phyloP scores from a whole-genome alignment of 2,888 invertebrate genomes.

The Polydrusus pterygomalis region DNA sequence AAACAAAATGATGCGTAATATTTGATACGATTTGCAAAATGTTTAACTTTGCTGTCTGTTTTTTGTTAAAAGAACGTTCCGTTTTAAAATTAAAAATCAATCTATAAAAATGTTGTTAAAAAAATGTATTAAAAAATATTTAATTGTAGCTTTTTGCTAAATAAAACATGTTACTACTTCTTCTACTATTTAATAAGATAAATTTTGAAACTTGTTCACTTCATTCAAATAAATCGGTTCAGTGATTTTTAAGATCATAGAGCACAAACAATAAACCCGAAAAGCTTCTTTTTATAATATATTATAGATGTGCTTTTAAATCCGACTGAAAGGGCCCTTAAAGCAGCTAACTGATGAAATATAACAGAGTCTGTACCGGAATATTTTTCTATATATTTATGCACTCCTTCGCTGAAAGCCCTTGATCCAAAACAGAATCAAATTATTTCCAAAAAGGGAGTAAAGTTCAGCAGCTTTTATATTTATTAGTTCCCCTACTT shows the following conservation, averaged over 20 bases:
- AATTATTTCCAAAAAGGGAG: conserved; percentile 52
- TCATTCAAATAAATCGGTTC: conserved; percentile 1
- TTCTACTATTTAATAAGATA: too few relatives aligned
- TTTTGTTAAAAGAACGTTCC: too few relatives aligned
- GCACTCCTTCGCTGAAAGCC: conserved; percentile 44
- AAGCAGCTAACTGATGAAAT: conserved; percentile 8
- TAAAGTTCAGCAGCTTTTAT: conserved; percentile 55
- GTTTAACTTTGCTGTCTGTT: too few relatives aligned
- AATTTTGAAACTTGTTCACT: neutral
- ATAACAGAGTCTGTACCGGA: neutral
- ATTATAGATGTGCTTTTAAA: neutral
- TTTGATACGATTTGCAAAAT: too few relatives aligned
- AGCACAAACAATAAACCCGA: neutral
- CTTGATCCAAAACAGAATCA: conserved; percentile 54
- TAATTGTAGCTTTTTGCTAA: too few relatives aligned
- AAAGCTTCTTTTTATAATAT: neutral
- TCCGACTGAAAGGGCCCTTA: conserved; percentile 3
- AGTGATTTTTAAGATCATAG: neutral
- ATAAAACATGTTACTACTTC: too few relatives aligned
- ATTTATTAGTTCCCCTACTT: conserved; percentile 48
- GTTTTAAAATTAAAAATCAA: too few relatives aligned
- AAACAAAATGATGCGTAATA: too few relatives aligned
- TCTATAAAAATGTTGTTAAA: too few relatives aligned
- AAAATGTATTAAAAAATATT: too few relatives aligned
- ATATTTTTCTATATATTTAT: conserved; percentile 43